Base-by-base conservation (phyloP, 2,888 invertebrate genomes). In the Geotrupes spiniger region DNA sequence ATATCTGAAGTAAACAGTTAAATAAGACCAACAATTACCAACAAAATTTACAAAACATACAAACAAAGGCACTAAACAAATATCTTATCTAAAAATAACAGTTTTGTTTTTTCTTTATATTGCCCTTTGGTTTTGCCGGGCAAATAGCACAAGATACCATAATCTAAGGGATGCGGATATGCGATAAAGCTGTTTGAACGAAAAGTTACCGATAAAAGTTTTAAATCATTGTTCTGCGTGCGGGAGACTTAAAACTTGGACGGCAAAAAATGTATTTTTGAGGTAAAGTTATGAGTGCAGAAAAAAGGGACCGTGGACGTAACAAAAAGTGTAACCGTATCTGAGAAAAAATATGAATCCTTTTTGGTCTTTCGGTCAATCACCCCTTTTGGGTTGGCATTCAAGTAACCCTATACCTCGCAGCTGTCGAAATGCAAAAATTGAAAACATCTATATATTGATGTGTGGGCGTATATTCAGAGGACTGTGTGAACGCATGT, bases 71-170 rank as follows among this genome's bases (percentile, higher is more conserved):
- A 64, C 64, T 62, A 63, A 63, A 63, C 53, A 69, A 67, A 67
- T 59, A 66, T 58, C 42, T 63, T 69, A 69, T 68, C 69, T 68
- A 67, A 68, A 69, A 68, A 69, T 64, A 69, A 69, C 68, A 68
- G 58, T 59, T 58, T 60, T 66, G 58, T 68, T 69, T 70, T 71
- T 69, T 70, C 64, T 63, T 57, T 48, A 54, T 56, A 54, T 59
- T 66, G 67, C 64, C 66, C 69, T 69, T 70, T 68, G 68, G 65
- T 66, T 66, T 65, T 62, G 65, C 63, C 65, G 63, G 60, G 64
- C 62, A 69, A 70, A 70, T 69, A 69, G 62, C 66, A 56, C 64
- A 61, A 63, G 49, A 55, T 52, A 56, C 41, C 31, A 45, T 36
- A 51, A 52, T 56, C 54, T 53, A 47, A 48, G 56, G 55, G 59